Conservation (phyloP, 2,113 vertebrate species). For the Pluvialis apricaria region DNA sequence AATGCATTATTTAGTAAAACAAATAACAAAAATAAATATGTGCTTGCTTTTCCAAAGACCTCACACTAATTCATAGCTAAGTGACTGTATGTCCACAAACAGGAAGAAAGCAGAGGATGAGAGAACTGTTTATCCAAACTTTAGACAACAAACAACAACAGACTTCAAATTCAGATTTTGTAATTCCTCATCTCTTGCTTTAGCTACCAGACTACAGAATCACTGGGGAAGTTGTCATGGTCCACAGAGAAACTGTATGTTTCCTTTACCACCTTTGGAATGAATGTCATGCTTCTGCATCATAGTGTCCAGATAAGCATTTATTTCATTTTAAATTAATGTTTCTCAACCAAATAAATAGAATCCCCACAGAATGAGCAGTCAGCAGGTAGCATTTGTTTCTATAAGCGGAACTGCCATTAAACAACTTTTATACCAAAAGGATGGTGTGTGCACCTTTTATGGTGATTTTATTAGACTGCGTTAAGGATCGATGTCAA, state of each 20-base stretch:
- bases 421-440: slow-evolving; percentile 34
- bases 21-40: neutral
- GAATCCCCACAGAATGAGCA: neutral
- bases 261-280: neutral
- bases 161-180: neutral
- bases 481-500: slow-evolving; percentile 30
- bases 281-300: neutral
- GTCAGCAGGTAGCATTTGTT: slow-evolving; percentile 35
- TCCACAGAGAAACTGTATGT: neutral
- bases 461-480: slow-evolving; percentile 6
- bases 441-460: neutral
- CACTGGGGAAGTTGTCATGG: neutral
- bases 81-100: accelerated
- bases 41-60: neutral
- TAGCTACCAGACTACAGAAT: neutral
- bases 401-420: slow-evolving; percentile 1
- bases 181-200: neutral
- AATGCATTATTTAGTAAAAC: neutral
- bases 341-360: slow-evolving; percentile 11
- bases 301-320: slow-evolving; percentile 3
- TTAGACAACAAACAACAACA: neutral
- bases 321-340: neutral
- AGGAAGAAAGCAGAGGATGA: neutral
- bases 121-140: neutral
- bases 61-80: neutral